These are phyloP conservation scores for Platycercus adscitus DNA, from an alignment of 2,113 vertebrate species.

Conservation along the genomic window DNA sequence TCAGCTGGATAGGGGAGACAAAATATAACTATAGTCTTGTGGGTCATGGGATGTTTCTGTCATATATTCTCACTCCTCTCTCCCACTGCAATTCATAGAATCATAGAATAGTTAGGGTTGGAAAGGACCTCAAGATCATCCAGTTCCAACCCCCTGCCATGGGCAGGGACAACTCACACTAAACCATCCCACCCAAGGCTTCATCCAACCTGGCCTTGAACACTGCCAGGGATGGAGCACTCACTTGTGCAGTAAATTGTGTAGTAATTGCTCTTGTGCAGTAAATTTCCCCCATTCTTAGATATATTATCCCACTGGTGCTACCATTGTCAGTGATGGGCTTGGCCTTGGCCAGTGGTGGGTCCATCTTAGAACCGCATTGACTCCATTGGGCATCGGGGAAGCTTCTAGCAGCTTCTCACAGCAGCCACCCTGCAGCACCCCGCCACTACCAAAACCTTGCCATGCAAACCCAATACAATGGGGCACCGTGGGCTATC, in stretches of 20 bases:
- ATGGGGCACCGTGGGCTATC: not conserved
- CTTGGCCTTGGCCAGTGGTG: not conserved
- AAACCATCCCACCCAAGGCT: too few relatives aligned
- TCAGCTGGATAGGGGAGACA: not conserved
- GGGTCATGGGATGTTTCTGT: not conserved
- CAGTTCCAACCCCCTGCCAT: too few relatives aligned
- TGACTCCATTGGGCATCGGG: not conserved
- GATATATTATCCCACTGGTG: not conserved
- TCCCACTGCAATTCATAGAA: not conserved
- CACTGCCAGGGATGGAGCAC: too few relatives aligned
- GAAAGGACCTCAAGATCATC: too few relatives aligned
- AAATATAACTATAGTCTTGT: not conserved
- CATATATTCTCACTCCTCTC: not conserved
- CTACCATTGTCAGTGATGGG: not conserved
- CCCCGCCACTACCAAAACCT: not conserved
- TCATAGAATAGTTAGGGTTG: too few relatives aligned
- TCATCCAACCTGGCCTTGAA: too few relatives aligned
- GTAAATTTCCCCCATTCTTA: not conserved
- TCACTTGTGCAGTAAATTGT: too few relatives aligned
- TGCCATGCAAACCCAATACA: not conserved
- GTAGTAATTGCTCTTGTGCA: not conserved
- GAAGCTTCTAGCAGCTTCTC: not conserved
- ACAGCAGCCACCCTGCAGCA: not conserved
- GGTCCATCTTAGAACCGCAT: not conserved
- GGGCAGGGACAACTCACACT: too few relatives aligned